Base-by-base conservation (phyloP, 2,888 invertebrate species). In the Seira ritae region DNA sequence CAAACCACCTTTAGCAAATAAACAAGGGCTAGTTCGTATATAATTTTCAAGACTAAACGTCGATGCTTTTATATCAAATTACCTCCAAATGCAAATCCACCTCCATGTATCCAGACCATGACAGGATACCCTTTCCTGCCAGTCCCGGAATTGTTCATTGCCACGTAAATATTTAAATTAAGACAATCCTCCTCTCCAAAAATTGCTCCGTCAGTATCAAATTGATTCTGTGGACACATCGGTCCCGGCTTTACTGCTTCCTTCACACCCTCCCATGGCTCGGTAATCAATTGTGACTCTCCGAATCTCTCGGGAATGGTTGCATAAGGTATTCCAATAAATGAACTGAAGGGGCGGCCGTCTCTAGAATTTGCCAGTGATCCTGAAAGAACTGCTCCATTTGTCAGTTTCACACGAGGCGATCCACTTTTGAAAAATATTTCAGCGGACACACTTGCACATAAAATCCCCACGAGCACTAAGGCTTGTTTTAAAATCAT, bases 81-180 rank as follows among this genome's bases (percentile, higher is more conserved):
- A 17, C 19, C 19, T 1, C 78, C 84, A 22, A 22, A 4, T 1
- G 12, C 17, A 23, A 77, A 80, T 4, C 70, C 78, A 6, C 79
- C 79, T 8, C 74, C 72, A 15, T 75, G 76, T 20, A 84, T 72
- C 37, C 62, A 73, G 2, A 84, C 55, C 23, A 84, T 62, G 12
- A 80, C 77, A 2, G 76, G 60, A 20, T 37, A 77, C 0, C 20
- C 60, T 37, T 24, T 20, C 17, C 17, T 46, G 1, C 67, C 50
- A 55, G 60, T 1, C 17, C 42, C 42, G 15, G 69, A 69, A 3
- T 15, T 69, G 20, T 62, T 77, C 60, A 77, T 69, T 20, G 76
- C 72, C 0, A 80, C 70, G 31, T 65, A 84, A 1, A 84, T 77
- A 42, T 84, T 84, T 8, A 80, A 15, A 17, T 37, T 72, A 12